A percentile compares a stretch with the other conserved stretches of the same genome.
phyloP scores from a whole-genome alignment of 2,113 vertebrate species.

The Platichthys flesus region DNA sequence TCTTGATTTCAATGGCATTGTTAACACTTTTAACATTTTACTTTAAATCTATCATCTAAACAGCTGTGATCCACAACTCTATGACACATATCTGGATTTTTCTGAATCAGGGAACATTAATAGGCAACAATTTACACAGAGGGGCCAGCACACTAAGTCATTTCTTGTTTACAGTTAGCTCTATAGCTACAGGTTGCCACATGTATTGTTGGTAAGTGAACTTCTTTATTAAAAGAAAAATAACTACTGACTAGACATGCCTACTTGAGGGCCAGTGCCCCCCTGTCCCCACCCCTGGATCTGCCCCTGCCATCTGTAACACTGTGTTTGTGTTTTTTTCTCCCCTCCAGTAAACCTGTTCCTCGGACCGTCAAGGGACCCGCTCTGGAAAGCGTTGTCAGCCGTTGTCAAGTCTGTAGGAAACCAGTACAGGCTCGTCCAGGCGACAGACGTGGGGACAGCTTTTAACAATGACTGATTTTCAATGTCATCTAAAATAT shows the following conservation, averaged over 20 bases:
- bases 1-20: neutral
- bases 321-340: slow-evolving; percentile 23
- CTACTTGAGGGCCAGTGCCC: too few species aligned
- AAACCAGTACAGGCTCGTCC: slow-evolving; percentile 60
- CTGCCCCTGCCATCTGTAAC: neutral
- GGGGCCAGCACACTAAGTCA: too few species aligned
- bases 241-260: too few species aligned
- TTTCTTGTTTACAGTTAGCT: too few species aligned
- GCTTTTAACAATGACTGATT: neutral
- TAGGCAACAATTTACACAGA: too few species aligned
- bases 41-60: too few species aligned
- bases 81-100: neutral
- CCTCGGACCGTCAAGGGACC: slow-evolving; percentile 87
- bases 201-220: too few species aligned
- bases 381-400: slow-evolving; percentile 85
- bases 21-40: neutral
- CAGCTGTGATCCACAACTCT: neutral
- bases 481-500: neutral
- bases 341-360: slow-evolving; percentile 83
- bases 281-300: too few species aligned
- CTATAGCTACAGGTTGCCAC: too few species aligned
- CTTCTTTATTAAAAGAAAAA: too few species aligned
- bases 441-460: neutral
- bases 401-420: slow-evolving; percentile 90
- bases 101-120: too few species aligned